Conservation (phyloP, 2,113 vertebrate genomes). For the Saccopteryx bilineata region DNA sequence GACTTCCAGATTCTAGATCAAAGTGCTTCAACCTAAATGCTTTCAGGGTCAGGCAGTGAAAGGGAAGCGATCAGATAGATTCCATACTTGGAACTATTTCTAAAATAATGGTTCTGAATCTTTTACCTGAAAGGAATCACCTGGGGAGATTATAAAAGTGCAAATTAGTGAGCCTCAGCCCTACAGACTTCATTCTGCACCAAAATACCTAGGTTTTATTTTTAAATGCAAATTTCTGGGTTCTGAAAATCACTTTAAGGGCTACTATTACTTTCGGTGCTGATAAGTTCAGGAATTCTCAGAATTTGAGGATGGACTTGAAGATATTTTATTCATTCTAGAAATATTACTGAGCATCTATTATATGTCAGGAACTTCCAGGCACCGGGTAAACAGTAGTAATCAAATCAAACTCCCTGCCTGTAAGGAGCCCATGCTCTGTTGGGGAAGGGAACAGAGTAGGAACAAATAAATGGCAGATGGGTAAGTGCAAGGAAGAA, state of each 20-base stretch:
- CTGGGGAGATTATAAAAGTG: neutral
- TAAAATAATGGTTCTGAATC: neutral
- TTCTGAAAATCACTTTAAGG: neutral
- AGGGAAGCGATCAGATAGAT: neutral
- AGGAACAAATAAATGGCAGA: neutral
- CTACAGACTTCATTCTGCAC: neutral
- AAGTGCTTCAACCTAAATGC: neutral
- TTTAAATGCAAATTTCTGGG: slow-evolving; percentile 13
- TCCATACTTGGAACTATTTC: neutral
- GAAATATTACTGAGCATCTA: neutral
- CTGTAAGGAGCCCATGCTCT: neutral
- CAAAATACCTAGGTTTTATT: neutral
- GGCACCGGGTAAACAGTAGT: neutral
- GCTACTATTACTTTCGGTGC: neutral
- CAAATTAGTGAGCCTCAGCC: neutral
- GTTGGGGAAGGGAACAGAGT: neutral
- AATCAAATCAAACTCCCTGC: neutral
- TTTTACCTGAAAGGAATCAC: neutral
- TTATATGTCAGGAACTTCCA: neutral
- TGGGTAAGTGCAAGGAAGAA: neutral
- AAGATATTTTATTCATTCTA: slow-evolving; percentile 39
- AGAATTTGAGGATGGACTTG: neutral
- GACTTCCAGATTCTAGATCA: neutral
- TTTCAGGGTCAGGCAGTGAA: neutral
- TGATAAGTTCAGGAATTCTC: neutral